These are phyloP conservation scores for Melitaea cinxia DNA, from an alignment of 1,140 invertebrate species.

Conservation along the genomic window DNA sequence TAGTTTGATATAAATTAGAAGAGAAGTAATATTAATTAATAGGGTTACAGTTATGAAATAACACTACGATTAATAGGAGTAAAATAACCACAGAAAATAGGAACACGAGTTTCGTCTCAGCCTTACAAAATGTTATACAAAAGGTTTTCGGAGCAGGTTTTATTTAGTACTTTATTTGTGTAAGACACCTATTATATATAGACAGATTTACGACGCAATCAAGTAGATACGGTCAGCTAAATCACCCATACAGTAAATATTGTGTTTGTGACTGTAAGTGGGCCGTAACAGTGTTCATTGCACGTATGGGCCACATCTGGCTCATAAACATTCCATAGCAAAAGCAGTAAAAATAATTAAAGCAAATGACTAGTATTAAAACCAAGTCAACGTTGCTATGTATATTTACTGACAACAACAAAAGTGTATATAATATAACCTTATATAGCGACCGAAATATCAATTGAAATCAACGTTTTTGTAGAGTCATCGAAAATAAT, in stretches of 20 bases:
- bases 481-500: background rate
- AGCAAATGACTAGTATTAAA: background rate
- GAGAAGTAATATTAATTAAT: too few relatives aligned
- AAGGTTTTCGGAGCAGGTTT: background rate
- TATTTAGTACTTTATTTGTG: background rate
- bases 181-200: background rate
- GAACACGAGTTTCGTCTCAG: too few relatives aligned
- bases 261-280: conserved; percentile 39
- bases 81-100: too few relatives aligned
- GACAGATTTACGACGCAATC: conserved; percentile 34
- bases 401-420: too few relatives aligned
- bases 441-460: background rate
- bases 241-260: conserved; percentile 44
- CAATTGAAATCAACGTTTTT: background rate
- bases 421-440: background rate
- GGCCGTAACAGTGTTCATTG: conserved; percentile 14
- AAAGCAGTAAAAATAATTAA: background rate
- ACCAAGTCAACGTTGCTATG: too few relatives aligned
- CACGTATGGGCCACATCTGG: background rate
- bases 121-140: background rate
- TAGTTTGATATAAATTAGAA: too few relatives aligned
- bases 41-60: too few relatives aligned
- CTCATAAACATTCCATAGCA: conserved; percentile 2
- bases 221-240: conserved; percentile 31
- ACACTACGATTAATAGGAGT: too few relatives aligned